These are phyloP conservation scores for Corythornis vintsioides DNA, from an alignment of 2,113 vertebrate genomes.

Conservation along the genomic window DNA sequence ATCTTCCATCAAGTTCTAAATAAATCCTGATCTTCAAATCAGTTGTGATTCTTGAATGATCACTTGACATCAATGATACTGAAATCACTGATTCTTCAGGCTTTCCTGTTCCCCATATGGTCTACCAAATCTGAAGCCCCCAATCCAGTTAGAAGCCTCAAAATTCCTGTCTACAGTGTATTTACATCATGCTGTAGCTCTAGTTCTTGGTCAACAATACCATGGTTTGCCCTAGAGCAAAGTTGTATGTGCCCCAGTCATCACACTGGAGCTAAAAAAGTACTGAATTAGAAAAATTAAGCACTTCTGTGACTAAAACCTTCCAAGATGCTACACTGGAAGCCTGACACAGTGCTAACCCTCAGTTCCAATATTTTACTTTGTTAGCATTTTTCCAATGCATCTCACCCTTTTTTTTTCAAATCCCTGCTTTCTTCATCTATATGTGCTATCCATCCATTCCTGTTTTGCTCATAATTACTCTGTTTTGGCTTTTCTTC, in stretches of 20 bases:
- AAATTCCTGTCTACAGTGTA: not conserved
- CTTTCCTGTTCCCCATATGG: not conserved
- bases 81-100: not conserved
- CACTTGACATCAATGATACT: not conserved
- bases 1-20: not conserved
- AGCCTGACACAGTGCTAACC: not conserved
- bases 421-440: not conserved
- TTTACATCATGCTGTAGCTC: not conserved
- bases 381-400: not conserved
- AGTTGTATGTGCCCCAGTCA: not conserved
- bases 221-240: not conserved
- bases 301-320: not conserved
- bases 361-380: not conserved
- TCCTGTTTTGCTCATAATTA: not conserved
- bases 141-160: not conserved
- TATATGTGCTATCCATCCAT: not conserved
- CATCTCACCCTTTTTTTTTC: not conserved
- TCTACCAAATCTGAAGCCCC: not conserved
- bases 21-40: not conserved
- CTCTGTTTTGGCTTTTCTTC: not conserved
- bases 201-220: not conserved
- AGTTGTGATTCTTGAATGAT: not conserved
- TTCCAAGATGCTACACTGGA: not conserved
- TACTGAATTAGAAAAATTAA: conserved; percentile 1
- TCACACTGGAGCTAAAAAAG: not conserved